Evolutionary conservation across 2,797 vertebrate genomes (phyloP).

Genomic region (Syngnathus rostellatus): DNA sequence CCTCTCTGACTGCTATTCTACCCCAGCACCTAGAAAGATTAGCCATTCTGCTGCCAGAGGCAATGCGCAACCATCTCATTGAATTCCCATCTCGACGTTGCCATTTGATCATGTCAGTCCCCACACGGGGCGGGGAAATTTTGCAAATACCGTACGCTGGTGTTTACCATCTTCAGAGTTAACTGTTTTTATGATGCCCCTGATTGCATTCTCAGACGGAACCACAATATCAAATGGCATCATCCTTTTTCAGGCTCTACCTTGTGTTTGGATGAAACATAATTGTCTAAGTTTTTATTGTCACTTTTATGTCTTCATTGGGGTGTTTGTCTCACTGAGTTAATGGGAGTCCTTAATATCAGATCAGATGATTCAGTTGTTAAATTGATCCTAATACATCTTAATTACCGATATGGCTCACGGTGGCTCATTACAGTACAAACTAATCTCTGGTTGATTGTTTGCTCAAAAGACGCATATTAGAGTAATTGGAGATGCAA

Average conservation of each 20-base stretch:
- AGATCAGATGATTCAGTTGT: constrained; percentile 19
- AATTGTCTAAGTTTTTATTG: not conserved
- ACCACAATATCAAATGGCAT: not conserved
- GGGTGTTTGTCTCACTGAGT: constrained; percentile 23
- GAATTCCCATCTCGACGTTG: constrained; percentile 32
- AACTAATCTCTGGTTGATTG: constrained; percentile 19
- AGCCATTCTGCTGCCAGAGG: not conserved
- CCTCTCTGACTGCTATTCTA: constrained; percentile 42
- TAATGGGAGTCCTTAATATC: constrained; percentile 27
- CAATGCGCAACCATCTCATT: constrained; percentile 27
- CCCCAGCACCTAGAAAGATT: constrained; percentile 43
- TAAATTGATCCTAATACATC: constrained; percentile 32
- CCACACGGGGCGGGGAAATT: constrained; percentile 2
- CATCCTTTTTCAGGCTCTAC: not conserved
- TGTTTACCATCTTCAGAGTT: constrained; percentile 9
- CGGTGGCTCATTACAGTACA: constrained; percentile 21
- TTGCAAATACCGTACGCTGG: constrained; percentile 3
- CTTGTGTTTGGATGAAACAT: not conserved
- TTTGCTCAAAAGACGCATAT: not conserved
- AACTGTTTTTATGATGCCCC: not conserved
- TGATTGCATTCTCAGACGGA: not conserved
- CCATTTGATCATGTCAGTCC: constrained; percentile 10
- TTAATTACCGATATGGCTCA: constrained; percentile 26
- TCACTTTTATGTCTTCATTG: constrained; percentile 14
- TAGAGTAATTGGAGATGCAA: constrained; percentile 2